Evolutionary conservation across 2,113 vertebrate genomes (phyloP), one percentile per base, ranked within the genome.

Genomic region (Reinhardtius hippoglossoides): DNA sequence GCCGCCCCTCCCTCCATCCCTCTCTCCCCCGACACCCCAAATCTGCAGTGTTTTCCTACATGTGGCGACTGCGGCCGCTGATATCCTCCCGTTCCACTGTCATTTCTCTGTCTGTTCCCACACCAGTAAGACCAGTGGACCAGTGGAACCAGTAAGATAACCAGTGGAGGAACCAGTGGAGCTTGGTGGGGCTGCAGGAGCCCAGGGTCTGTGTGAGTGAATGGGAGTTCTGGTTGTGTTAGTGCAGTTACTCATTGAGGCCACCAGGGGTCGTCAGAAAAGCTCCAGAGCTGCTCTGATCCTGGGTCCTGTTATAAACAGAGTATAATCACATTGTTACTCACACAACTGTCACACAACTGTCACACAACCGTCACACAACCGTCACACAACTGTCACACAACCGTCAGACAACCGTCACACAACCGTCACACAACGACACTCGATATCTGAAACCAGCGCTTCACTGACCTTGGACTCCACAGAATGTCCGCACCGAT

Each of bases 201-300:
- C 67, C 46, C 62, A 87, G 90, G 90, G 76, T 88, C 89, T 81
- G 67, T 26, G 83, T 91, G 91, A 78, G 54, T 86, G 88, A 83
- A 86, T 81, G 91, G 91, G 80, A 85, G 90, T 91, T 87, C 90
- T 87, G 90, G 91, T 91, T 89, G 61, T 46, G 50, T 4, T 21
- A 14, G 21, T 73, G 64, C 50, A 70, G 71, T 70, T 1, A n/a
- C 3, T 0, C n/a, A 10, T 0, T 5, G 2, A 23, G 24, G 3
- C 86, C 91, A 87, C 84, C 67, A 90, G 88, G 74, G 71, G 84
- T 37, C 86, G 63, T 73, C 66, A 82, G 35, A 26, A 74, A 3
- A 31, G 31, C 31, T 31, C 31, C 31, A 42, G 40, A 13, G 40
- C 40, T 12, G 40, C 40, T 42, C 37, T 12, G 37, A 9, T 12